phyloP scores from a whole-genome alignment of 2,113 vertebrate genomes.

The Brachyistius frenatus region DNA sequence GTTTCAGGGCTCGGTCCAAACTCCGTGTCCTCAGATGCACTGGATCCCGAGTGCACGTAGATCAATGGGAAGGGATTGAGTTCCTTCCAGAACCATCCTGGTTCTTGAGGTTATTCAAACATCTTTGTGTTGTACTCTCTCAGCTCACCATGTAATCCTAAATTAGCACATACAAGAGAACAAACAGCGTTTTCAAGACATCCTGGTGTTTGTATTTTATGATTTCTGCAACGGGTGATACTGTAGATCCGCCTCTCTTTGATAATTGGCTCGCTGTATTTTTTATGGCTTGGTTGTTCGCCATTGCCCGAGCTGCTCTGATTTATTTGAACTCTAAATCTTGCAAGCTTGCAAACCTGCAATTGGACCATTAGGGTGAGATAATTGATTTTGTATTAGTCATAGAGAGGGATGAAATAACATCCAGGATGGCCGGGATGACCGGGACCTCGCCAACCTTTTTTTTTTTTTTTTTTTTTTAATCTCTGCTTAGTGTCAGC shows the following conservation, averaged over 20 bases:
- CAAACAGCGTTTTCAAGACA: conserved; percentile 32
- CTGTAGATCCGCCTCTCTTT: conserved; percentile 14
- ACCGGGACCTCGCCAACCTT: conserved; percentile 47
- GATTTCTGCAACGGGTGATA: conserved; percentile 24
- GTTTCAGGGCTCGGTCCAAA: conserved; percentile 80
- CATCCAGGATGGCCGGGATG: conserved; percentile 64
- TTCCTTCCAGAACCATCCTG: conserved; percentile 67
- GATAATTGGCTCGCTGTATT: conserved; percentile 38
- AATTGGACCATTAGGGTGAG: conserved; percentile 73
- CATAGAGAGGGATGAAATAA: conserved; percentile 78
- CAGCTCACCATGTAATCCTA: conserved; percentile 37
- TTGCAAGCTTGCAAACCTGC: conserved; percentile 71
- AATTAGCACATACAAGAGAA: conserved; percentile 44
- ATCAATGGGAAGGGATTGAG: conserved; percentile 69
- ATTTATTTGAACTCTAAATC: conserved; percentile 71
- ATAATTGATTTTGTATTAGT: conserved; percentile 81
- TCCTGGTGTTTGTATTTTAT: background rate
- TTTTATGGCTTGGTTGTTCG: conserved; percentile 49
- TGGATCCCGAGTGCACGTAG: conserved; percentile 57
- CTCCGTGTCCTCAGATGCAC: conserved; percentile 83
- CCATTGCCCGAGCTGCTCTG: conserved; percentile 30
- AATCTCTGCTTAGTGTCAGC: conserved; percentile 56
- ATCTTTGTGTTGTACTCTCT: conserved; percentile 40
- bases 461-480: conserved; percentile 45
- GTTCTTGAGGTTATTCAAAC: conserved; percentile 66